These are phyloP conservation scores for Nebria brevicollis DNA, from an alignment of 2,888 invertebrate species.

Conservation along the genomic window DNA sequence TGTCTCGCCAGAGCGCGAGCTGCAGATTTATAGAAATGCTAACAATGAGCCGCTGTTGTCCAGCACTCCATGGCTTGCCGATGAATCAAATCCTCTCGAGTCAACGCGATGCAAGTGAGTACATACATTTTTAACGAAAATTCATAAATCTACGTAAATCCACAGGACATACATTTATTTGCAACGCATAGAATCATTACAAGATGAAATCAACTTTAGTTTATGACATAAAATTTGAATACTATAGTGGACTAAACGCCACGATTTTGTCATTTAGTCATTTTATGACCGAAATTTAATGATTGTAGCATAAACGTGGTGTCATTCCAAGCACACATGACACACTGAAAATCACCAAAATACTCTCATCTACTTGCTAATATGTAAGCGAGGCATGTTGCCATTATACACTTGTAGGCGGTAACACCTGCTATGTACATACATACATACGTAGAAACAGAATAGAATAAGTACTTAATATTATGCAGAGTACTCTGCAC, in stretches of 20 bases:
- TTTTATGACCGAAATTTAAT: not conserved
- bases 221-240: constrained; percentile 38
- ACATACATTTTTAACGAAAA: constrained; percentile 25
- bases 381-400: constrained; percentile 6
- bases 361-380: not conserved
- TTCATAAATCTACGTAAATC: constrained; percentile 34
- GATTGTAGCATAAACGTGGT: not conserved
- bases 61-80: constrained; percentile 28
- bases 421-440: not conserved
- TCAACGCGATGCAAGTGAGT: no score
- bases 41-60: constrained; percentile 21
- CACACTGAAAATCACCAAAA: not conserved
- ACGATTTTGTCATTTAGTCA: not conserved
- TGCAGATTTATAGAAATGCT: constrained; percentile 15
- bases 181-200: no score
- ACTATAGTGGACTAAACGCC: not conserved
- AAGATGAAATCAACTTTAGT: constrained; percentile 54
- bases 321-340: not conserved
- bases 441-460: no score
- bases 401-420: not conserved
- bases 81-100: constrained; percentile 24
- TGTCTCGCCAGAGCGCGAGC: not conserved
- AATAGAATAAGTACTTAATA: no score
- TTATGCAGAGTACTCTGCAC: no score
- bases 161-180: not conserved